Evolutionary conservation across 2,797 vertebrate species (phyloP), one percentile per base, ranked within the genome.

Genomic region (Iguana delicatissima): DNA sequence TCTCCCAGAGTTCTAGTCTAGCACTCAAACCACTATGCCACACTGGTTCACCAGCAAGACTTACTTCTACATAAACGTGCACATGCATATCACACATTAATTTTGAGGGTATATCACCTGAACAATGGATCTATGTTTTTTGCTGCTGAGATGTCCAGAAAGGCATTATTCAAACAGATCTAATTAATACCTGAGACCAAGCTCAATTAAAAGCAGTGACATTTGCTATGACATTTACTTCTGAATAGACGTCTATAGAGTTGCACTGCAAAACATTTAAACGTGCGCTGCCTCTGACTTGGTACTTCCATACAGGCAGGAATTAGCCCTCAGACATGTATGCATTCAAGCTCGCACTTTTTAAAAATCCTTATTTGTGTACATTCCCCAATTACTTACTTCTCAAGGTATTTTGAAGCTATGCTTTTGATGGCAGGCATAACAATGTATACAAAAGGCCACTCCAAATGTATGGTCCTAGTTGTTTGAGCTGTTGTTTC

Each of bases 401-500:
- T 87, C 35, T 50, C 57, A 87, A 92, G 9, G 64, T 83, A 42
- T 55, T 76, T 84, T 82, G 12, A 80, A 67, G 20, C 79, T 91
- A 72, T 50, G 77, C 57, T 89, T 55, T 12, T 35, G 29, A 12
- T 46, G 7, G 14, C 12, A 89, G 91, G n/a, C 77, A 73, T 46
- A 64, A 92, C 22, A 64, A 29, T 64, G 29, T 14, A 12, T 32
- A 79, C 18, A 73, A 80, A 0, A 80, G 50, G 24, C 3, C 85
- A 20, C 16, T 42, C 12, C 46, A 59, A 69, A 13, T 42, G 20
- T 18, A 67, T 42, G 24, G 59, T 64, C 24, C 24, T 59, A 4
- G 0, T 92, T 3, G 1, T 0, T 73, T n/a, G 5, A 12, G 84
- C 13, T 91, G 42, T 1, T 9, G 20, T 73, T 90, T 89, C 90